These are phyloP conservation scores for Sisyra terminalis DNA, from an alignment of 2,888 invertebrate species.

Conservation along the genomic window DNA sequence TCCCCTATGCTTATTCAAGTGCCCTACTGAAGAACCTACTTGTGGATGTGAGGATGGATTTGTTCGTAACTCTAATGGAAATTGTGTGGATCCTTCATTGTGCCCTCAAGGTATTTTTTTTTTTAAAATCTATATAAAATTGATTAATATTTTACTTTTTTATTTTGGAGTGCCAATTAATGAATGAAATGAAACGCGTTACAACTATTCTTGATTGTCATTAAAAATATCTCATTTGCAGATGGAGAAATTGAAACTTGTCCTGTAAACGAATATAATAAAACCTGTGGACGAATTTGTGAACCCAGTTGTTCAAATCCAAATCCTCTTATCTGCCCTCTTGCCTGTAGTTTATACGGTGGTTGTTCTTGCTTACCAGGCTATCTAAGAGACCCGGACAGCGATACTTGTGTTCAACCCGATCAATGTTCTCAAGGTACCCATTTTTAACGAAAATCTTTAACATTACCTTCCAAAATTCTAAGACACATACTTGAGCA, in stretches of 20 bases:
- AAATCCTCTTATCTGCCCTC: neutral
- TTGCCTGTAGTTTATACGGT: neutral
- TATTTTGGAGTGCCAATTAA: too few species aligned
- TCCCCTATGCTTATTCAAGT: too few species aligned
- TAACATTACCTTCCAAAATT: too few species aligned
- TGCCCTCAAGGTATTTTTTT: neutral
- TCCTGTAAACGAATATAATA: neutral
- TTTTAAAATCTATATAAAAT: too few species aligned
- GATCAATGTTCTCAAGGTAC: neutral
- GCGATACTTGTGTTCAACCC: neutral
- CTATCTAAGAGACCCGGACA: neutral
- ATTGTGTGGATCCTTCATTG: neutral
- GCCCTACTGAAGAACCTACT: too few species aligned
- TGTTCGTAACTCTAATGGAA: constrained; percentile 1
- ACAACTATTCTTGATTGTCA: too few species aligned
- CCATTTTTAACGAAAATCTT: too few species aligned
- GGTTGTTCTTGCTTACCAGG: neutral
- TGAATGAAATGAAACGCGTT: too few species aligned
- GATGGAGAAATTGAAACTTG: too few species aligned
- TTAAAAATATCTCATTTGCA: too few species aligned
- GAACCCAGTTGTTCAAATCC: neutral
- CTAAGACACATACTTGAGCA: too few species aligned
- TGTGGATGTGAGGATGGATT: neutral
- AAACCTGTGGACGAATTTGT: neutral
- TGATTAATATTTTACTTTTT: too few species aligned